phyloP scores from a whole-genome alignment of 2,113 vertebrate species.

The Alosa alosa region DNA sequence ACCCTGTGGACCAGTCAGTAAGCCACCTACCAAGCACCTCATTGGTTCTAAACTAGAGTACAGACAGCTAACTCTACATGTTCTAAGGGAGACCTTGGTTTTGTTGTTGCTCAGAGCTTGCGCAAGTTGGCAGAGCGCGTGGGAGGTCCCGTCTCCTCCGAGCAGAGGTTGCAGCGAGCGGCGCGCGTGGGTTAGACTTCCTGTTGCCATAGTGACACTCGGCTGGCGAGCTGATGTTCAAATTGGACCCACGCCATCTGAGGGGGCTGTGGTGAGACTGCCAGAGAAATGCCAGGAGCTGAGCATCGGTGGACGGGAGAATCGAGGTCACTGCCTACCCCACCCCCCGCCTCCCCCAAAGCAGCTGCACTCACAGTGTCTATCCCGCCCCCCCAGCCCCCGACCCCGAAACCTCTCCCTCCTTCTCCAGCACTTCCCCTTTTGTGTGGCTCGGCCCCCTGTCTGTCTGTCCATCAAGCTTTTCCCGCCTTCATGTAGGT shows the following conservation, averaged over 20 bases:
- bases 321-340: background rate
- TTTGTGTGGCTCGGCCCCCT: background rate
- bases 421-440: background rate
- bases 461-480: conserved; percentile 68
- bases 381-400: background rate
- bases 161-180: background rate
- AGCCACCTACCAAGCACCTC: background rate
- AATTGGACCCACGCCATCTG: background rate
- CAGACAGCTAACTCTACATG: conserved; percentile 5
- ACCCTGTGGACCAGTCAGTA: conserved; percentile 6
- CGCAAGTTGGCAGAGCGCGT: background rate
- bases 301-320: background rate
- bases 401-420: background rate
- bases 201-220: conserved; percentile 5
- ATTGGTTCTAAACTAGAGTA: background rate
- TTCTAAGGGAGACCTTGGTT: conserved; percentile 10
- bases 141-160: background rate
- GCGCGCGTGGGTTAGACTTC: background rate
- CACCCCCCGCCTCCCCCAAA: background rate
- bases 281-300: background rate
- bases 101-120: background rate
- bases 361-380: background rate
- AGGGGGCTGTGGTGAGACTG: background rate
- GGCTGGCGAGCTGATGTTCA: background rate
- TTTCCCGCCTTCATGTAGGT: conserved; percentile 95